Evolutionary conservation across 2,888 invertebrate genomes (phyloP), one percentile per base, ranked within the genome.

Genomic region (Luffia ferchaultella): DNA sequence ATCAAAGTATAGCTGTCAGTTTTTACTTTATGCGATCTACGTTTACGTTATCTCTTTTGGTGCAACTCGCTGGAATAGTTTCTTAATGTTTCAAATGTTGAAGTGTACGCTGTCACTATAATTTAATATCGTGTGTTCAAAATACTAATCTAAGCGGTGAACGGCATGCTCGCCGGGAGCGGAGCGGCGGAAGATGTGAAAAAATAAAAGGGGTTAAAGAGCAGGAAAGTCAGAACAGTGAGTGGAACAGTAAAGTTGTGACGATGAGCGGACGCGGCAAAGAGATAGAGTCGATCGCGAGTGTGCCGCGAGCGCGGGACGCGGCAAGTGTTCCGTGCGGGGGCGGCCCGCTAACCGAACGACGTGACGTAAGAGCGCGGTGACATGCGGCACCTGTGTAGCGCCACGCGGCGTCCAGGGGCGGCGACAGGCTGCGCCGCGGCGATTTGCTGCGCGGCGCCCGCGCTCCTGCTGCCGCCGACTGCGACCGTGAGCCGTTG

Each of bases 361-460:
- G 50, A 43, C 30, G 3, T 7, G 30, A 3, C 5, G 42, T n/a
- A 16, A 42, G 19, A 64, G 67, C 68, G 66, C 67, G 58, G 58
- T 65, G 16, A n/a, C 43, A 5, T 65, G 51, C 64, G 75, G 73
- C 78, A 77, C 85, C 87, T 75, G 87, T 74, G 73, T 88, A 88
- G 71, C 88, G 88, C 70, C 85, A 83, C 60, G 82, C 80, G 70
- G 87, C 82, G 65, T 88, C 89, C 65, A 91, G 90, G 51, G 93
- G 93, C 50, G 94, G 94, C 53, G 94, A 94, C 56, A 93, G 86
- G 64, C 93, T 93, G 63, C 94, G 88, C 53, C 91, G 88, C 58
- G 94, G 95, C 61, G 93, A 93, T 82, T 91, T 93, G 73, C 93
- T 93, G 54, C 91, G 85, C 51, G 72, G 67, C 50, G 73, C 64